Conservation (phyloP, 2,797 vertebrate species). For the Telmatherina bonti region DNA sequence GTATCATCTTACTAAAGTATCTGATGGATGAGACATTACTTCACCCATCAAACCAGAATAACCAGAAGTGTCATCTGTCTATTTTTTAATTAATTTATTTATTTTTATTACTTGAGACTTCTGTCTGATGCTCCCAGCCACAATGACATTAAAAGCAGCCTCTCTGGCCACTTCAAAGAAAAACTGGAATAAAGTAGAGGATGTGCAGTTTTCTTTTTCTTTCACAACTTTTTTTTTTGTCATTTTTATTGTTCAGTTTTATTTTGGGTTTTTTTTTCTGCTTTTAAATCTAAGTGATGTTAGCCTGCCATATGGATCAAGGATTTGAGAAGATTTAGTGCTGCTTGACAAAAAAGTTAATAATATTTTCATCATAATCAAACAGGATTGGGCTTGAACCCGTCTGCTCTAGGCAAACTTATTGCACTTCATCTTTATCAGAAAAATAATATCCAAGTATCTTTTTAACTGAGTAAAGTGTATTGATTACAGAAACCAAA, state of each 20-base stretch:
- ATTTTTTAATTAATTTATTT: not conserved
- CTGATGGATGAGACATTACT: conserved; percentile 59
- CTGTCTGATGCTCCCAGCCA: conserved; percentile 24
- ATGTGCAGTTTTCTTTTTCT: not conserved
- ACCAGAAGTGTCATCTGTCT: conserved; percentile 41
- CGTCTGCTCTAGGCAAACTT: not conserved
- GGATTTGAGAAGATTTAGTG: not conserved
- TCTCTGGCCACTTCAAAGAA: conserved; percentile 44
- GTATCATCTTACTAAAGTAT: conserved; percentile 49
- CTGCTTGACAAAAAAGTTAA: not conserved
- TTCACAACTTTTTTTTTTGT: not conserved
- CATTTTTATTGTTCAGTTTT: conserved; percentile 2
- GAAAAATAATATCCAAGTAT: not conserved
- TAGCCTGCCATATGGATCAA: not conserved
- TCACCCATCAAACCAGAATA: conserved; percentile 55
- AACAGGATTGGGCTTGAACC: not conserved
- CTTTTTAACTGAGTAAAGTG: not conserved
- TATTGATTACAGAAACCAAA: not conserved
- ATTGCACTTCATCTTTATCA: not conserved
- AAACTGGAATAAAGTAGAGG: not conserved
- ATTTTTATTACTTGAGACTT: conserved; percentile 15
- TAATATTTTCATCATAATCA: not conserved
- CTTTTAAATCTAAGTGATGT: not conserved
- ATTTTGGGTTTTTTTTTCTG: not conserved
- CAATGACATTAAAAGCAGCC: conserved; percentile 17